These are phyloP conservation scores for Lepus oiostolus DNA, from an alignment of 2,797 vertebrate species.

Conservation along the genomic window DNA sequence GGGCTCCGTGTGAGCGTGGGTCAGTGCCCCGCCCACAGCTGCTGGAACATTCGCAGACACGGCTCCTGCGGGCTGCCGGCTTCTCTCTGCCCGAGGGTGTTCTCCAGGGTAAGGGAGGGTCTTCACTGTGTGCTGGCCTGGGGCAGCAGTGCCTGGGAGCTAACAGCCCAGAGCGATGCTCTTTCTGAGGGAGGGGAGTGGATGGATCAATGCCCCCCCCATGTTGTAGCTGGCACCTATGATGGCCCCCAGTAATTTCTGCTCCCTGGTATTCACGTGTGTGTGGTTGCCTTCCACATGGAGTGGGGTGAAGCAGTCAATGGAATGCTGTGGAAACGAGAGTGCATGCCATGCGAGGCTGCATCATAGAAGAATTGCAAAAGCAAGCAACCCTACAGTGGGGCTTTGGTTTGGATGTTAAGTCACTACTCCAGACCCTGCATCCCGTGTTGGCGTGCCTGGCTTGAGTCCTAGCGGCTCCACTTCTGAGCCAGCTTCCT, in stretches of 20 bases:
- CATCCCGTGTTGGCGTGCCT: no score
- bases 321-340: neutral
- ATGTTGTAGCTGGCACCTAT: neutral
- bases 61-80: neutral
- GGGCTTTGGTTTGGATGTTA: no score
- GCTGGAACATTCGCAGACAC: neutral
- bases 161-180: neutral
- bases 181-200: neutral
- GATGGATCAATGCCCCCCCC: neutral
- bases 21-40: no score
- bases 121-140: neutral
- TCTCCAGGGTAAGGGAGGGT: neutral
- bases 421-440: no score
- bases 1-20: no score
- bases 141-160: neutral
- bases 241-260: neutral
- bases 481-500: no score
- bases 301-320: neutral
- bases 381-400: no score
- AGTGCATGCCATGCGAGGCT: neutral
- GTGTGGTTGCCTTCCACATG: neutral
- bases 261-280: neutral
- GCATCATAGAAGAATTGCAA: neutral
- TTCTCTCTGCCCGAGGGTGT: neutral
- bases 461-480: no score